These are phyloP conservation scores for Papilio xuthus DNA, from an alignment of 1,140 invertebrate genomes.

Conservation along the genomic window DNA sequence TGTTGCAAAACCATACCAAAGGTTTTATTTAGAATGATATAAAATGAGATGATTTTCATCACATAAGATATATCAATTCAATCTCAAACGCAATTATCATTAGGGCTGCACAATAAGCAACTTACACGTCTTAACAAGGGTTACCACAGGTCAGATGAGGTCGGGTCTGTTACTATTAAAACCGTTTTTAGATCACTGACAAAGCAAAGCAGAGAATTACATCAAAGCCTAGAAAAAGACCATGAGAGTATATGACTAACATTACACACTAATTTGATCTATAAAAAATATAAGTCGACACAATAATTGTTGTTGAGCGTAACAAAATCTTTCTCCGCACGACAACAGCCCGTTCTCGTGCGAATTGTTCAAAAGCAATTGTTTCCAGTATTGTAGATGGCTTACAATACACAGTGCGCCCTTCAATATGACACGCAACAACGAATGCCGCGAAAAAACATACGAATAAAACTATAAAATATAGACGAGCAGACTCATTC, in stretches of 20 bases:
- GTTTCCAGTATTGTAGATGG: slow-evolving; percentile 11
- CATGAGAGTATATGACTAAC: background rate
- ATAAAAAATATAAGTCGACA: background rate
- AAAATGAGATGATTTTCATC: background rate
- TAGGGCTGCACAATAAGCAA: background rate
- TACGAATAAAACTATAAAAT: background rate
- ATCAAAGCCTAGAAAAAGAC: too few species aligned
- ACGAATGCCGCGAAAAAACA: background rate
- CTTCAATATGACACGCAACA: slow-evolving; percentile 20
- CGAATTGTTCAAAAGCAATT: slow-evolving; percentile 18
- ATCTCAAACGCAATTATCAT: background rate
- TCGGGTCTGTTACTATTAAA: too few species aligned
- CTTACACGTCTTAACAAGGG: background rate
- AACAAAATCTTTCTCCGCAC: slow-evolving; percentile 19
- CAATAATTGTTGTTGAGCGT: slow-evolving; percentile 11
- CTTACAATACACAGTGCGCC: slow-evolving; percentile 15
- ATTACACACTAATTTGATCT: background rate
- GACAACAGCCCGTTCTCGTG: slow-evolving; percentile 4
- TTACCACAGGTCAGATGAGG: background rate
- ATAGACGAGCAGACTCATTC: background rate
- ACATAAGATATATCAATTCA: too few species aligned
- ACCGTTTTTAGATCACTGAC: too few species aligned
- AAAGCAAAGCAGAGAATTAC: too few species aligned
- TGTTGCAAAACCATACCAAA: background rate
- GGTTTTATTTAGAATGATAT: background rate